Evolutionary conservation across 2,888 invertebrate genomes (phyloP), one percentile per base, ranked within the genome.

Genomic region (Pocota personata): DNA sequence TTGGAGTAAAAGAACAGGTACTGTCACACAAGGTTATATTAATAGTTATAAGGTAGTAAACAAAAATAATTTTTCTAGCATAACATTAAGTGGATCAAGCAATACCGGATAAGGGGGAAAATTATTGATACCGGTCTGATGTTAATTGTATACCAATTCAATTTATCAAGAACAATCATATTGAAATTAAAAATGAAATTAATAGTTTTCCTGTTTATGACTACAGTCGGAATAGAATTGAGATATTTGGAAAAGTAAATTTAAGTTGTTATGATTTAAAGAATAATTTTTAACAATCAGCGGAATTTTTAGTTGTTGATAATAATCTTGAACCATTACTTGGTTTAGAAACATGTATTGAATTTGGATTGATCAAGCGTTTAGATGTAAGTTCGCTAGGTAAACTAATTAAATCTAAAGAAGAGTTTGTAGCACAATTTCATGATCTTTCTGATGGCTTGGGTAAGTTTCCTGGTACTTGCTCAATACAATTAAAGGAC

Each of bases 401-500:
- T 35, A 24, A 43, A 5, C 14, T 58, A 24, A 35, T 32, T 3
- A 35, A 43, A 14, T 14, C 50, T 14, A 37, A 60, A 43, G 14
- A 37, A 21, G 72, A 50, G 12, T 50, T 73, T 64, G n/a, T 84
- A 2, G 73, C 60, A 32, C 8, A 37, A 10, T 14, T 35, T 46
- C 72, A 52, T 50, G 66, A 69, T 72, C 35, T 87, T 14, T 87
- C 87, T 80, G n/a, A 79, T 4, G 82, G 86, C 19, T 37, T 87
- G 14, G 84, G 87, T 14, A 82, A 76, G 52, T 75, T 86, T 69
- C 82, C 82, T 2, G 73, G 76, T 3, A 75, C 40, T 27, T 64
- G 46, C 62, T 48, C 48, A 58, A 86, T 87, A 14, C 7, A 67
- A 7, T 64, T 76, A 19, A 78, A 82, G 27, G 86, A 88, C 43